Conservation (phyloP, 1,140 invertebrate genomes). For the Ephestia elutella region DNA sequence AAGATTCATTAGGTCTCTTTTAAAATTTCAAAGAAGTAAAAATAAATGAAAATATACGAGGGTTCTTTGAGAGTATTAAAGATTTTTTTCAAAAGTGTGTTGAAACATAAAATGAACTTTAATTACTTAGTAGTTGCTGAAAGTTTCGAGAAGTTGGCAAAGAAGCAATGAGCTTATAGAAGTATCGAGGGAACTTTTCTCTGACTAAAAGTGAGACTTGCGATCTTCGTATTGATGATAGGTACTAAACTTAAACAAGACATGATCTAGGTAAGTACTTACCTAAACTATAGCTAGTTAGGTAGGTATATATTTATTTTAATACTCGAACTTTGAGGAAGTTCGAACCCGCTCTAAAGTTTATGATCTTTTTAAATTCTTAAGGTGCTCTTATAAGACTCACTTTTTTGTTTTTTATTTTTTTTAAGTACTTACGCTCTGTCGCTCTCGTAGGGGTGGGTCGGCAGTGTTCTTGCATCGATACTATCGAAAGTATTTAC, state of each 20-base stretch:
- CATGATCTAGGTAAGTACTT: background rate
- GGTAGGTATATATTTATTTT: too few species aligned
- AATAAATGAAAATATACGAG: too few species aligned
- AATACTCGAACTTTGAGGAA: background rate
- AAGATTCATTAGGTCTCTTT: too few species aligned
- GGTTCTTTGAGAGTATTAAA: too few species aligned
- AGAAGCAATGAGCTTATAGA: conserved; percentile 11
- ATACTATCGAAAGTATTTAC: too few species aligned
- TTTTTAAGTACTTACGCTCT: too few species aligned
- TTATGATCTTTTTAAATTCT: background rate
- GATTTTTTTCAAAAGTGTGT: background rate
- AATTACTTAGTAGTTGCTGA: conserved; percentile 8
- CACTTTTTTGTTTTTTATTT: too few species aligned
- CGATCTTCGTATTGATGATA: conserved; percentile 7
- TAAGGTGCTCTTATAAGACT: too few species aligned
- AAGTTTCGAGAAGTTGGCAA: conserved; percentile 9
- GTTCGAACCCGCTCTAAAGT: background rate
- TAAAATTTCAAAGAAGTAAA: too few species aligned
- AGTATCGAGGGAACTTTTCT: conserved; percentile 11
- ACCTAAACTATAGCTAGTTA: too few species aligned
- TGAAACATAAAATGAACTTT: conserved; percentile 10
- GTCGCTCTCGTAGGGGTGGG: too few species aligned
- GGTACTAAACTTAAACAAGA: background rate
- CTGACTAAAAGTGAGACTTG: conserved; percentile 1
- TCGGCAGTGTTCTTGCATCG: too few species aligned